phyloP scores from a whole-genome alignment of 2,888 invertebrate species.

The Cosmopolites sordidus region DNA sequence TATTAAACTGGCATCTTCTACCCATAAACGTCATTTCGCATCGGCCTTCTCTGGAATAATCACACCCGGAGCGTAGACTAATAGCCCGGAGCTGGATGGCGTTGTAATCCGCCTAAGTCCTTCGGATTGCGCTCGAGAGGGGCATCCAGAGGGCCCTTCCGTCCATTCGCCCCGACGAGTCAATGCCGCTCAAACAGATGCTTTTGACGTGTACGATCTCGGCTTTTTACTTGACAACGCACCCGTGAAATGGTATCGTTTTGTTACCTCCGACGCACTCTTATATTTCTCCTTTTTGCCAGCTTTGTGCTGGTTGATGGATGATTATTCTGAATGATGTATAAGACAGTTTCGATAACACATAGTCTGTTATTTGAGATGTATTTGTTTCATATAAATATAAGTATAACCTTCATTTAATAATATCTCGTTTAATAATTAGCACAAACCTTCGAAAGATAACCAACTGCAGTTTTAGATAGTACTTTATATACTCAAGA shows the following conservation, averaged over 20 bases:
- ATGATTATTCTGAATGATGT: no score
- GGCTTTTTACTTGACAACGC: slow-evolving; percentile 30
- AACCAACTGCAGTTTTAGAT: no score
- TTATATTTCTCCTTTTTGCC: background rate
- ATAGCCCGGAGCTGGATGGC: slow-evolving; percentile 31
- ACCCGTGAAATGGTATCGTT: slow-evolving; percentile 30
- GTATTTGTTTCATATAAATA: no score
- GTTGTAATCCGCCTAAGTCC: slow-evolving; percentile 30
- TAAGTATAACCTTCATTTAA: no score
- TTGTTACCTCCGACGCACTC: slow-evolving; percentile 19
- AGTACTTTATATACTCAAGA: no score
- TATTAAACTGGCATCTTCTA: no score
- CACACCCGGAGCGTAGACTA: slow-evolving; percentile 27
- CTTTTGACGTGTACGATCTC: slow-evolving; percentile 33
- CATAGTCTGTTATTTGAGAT: no score
- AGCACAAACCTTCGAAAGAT: no score
- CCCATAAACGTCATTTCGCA: slow-evolving; percentile 34
- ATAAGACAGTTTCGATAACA: no score
- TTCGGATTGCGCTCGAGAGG: slow-evolving; percentile 22
- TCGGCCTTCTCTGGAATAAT: slow-evolving; percentile 26
- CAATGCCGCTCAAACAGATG: slow-evolving; percentile 31
- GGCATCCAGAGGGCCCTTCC: slow-evolving; percentile 9
- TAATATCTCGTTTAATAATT: no score
- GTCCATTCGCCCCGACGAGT: slow-evolving; percentile 18
- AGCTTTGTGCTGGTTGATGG: background rate